These are phyloP conservation scores for Trachythela sp. DNA, from an alignment of 64 coral and sea anemone species.

Conservation along the genomic window DNA sequence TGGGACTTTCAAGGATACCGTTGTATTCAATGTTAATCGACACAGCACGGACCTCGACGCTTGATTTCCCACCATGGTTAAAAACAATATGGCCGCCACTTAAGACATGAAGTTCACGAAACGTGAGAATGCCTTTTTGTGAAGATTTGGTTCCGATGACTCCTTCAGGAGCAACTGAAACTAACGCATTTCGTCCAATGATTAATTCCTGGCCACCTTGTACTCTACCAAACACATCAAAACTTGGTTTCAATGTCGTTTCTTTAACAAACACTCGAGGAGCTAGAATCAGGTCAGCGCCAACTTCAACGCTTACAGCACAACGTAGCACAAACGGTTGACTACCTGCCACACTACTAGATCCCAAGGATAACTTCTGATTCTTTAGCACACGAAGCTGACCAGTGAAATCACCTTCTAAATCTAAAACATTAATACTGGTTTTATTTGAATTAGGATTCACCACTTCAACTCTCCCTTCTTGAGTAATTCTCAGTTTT, in stretches of 20 bases:
- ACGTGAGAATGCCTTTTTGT: conserved; percentile 60
- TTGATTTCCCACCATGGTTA: conserved; percentile 55
- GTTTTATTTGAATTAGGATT: conserved; percentile 33
- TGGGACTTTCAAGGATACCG: conserved; percentile 62
- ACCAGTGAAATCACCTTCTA: conserved; percentile 86
- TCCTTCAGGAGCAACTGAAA: conserved; percentile 74
- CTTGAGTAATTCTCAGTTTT: conserved; percentile 65
- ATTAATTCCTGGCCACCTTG: conserved; percentile 76
- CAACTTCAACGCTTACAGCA: conserved; percentile 73
- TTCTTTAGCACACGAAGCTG: conserved; percentile 69
- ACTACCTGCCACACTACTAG: conserved; percentile 65
- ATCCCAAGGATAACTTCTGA: conserved; percentile 73
- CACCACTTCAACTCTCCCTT: conserved; percentile 73
- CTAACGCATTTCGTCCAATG: conserved; percentile 70
- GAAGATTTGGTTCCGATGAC: conserved; percentile 66
- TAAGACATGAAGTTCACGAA: conserved; percentile 66
- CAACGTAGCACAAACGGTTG: conserved; percentile 87
- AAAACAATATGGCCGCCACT: conserved; percentile 70
- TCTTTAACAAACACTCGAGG: conserved; percentile 74
- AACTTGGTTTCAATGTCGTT: conserved; percentile 38
- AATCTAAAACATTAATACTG: conserved; percentile 64
- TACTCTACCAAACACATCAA: conserved; percentile 78
- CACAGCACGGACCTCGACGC: conserved; percentile 61
- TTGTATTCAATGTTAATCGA: conserved; percentile 72
- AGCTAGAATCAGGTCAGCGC: conserved; percentile 66